Percentiles rank a stretch among this genome's conserved stretches.
Evolutionary conservation across 2,888 invertebrate genomes (phyloP).

Genomic region (Macaria liturata): DNA sequence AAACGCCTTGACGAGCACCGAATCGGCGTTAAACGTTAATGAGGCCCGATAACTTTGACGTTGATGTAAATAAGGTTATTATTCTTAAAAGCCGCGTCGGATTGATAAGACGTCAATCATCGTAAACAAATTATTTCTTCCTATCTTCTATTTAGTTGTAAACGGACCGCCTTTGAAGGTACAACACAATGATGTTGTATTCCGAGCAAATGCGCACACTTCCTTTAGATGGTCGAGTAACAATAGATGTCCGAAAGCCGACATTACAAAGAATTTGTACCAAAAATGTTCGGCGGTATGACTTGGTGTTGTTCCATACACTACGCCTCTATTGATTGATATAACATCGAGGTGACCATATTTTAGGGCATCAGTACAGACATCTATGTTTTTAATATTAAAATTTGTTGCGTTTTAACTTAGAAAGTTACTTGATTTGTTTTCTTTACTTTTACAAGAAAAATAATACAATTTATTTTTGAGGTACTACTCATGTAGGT

Average conservation of each 20-base stretch:
- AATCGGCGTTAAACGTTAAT: constrained; percentile 45
- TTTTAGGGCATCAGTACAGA: too few species aligned
- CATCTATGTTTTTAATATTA: too few species aligned
- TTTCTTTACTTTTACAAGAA: too few species aligned
- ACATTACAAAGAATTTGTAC: constrained; percentile 59
- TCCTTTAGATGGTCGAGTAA: constrained; percentile 60
- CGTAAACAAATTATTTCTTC: constrained; percentile 41
- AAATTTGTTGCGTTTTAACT: too few species aligned
- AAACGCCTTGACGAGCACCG: constrained; percentile 49
- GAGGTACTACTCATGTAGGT: too few species aligned
- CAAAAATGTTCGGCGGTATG: constrained; percentile 52
- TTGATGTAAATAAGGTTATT: constrained; percentile 55
- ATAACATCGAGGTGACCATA: not conserved
- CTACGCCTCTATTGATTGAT: constrained; percentile 8
- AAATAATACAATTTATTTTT: too few species aligned
- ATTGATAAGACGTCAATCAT: constrained; percentile 37
- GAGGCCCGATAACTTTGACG: constrained; percentile 48
- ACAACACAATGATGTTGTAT: constrained; percentile 52
- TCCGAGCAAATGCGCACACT: constrained; percentile 52
- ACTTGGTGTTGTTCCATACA: constrained; percentile 30
- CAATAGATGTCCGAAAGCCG: constrained; percentile 58
- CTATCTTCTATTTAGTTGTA: constrained; percentile 45
- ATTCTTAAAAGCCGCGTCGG: constrained; percentile 44
- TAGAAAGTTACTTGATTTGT: too few species aligned
- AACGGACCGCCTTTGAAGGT: constrained; percentile 56